Evolutionary conservation across 2,797 vertebrate species (phyloP).

Genomic region (Prionace glauca): DNA sequence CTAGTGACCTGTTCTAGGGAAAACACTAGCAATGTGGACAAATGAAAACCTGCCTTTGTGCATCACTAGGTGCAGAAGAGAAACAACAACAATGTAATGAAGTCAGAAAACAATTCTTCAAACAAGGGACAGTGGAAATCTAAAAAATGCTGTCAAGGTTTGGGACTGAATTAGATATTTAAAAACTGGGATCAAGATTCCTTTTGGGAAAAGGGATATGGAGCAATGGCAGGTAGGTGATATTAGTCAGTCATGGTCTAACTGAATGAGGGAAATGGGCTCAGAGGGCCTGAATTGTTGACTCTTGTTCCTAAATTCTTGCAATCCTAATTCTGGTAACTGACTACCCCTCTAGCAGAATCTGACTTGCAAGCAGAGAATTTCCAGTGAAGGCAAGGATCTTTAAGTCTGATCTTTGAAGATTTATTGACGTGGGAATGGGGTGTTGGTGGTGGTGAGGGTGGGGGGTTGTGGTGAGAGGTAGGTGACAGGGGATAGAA

Average conservation of each 20-base stretch:
- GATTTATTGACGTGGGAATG: not conserved
- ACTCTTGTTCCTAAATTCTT: not conserved
- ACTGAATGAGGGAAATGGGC: not conserved
- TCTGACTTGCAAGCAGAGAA: constrained; percentile 2
- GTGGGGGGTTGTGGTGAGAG: not conserved
- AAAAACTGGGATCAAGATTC: not conserved
- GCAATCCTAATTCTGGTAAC: not conserved
- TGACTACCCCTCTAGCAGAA: too few relatives aligned
- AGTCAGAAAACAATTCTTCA: not conserved
- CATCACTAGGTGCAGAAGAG: too few relatives aligned
- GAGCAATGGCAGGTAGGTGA: not conserved
- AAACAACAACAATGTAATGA: too few relatives aligned
- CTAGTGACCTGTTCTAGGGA: too few relatives aligned
- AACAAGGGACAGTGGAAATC: not conserved
- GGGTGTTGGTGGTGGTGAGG: not conserved
- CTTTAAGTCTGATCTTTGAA: not conserved
- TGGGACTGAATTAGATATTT: not conserved
- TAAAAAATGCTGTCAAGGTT: not conserved
- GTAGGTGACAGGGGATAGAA: not conserved
- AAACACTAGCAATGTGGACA: too few relatives aligned
- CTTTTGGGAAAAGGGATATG: not conserved
- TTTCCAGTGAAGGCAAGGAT: not conserved
- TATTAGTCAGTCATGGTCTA: not conserved
- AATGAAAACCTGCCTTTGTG: too few relatives aligned
- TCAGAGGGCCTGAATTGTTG: not conserved